Percentiles rank a stretch among this genome's conserved stretches.
These are phyloP conservation scores for Stercorarius parasiticus DNA, from an alignment of 2,113 vertebrate species.

Conservation along the genomic window DNA sequence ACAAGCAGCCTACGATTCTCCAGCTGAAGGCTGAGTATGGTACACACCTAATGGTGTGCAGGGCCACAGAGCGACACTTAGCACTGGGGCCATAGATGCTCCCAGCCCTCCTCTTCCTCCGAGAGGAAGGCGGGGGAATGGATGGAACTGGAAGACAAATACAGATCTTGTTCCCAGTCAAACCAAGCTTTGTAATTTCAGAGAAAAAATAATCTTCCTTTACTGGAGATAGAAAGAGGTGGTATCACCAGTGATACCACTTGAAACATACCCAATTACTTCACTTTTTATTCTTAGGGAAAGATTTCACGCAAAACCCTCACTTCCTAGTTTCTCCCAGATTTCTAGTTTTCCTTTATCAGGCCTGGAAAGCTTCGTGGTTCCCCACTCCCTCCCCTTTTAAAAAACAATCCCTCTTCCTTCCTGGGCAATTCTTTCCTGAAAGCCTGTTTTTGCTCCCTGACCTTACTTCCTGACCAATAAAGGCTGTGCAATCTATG, in stretches of 20 bases:
- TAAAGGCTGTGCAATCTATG: background rate
- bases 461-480: background rate
- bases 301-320: background rate
- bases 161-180: background rate
- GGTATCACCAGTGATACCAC: background rate
- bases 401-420: background rate
- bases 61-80: background rate
- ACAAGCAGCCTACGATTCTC: background rate
- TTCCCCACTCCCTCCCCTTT: background rate
- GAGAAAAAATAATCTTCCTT: background rate
- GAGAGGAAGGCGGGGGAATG: background rate
- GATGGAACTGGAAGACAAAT: background rate
- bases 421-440: background rate
- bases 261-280: background rate
- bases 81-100: too few relatives aligned
- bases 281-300: background rate
- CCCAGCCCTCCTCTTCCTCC: background rate
- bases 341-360: background rate
- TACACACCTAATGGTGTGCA: background rate
- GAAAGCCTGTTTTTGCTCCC: background rate
- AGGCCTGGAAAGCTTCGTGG: background rate
- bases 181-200: background rate
- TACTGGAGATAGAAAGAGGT: background rate
- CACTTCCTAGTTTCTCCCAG: background rate
- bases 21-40: background rate